Conservation (phyloP, 1,140 invertebrate species). For the Cyrtorhinus lividipennis region DNA sequence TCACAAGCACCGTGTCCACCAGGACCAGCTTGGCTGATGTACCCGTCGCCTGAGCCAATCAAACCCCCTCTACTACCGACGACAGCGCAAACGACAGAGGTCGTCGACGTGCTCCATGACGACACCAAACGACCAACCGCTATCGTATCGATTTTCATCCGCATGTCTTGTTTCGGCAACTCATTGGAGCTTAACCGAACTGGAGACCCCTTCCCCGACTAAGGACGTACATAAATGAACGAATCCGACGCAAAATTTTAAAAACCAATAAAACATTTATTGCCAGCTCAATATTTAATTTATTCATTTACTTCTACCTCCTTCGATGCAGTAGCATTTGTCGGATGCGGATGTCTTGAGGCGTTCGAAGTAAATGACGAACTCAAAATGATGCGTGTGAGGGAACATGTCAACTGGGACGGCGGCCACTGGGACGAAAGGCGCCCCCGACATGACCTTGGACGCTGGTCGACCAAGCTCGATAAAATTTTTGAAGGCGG, state of each 20-base stretch:
- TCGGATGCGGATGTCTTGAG: background rate
- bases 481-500: conserved; percentile 77
- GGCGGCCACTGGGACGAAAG: conserved; percentile 64
- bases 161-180: background rate
- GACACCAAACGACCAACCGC: background rate
- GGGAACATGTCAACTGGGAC: conserved; percentile 91
- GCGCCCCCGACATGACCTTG: conserved; percentile 64
- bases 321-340: too few relatives aligned
- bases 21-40: conserved; percentile 1
- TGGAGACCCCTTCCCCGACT: background rate
- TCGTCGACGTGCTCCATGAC: background rate
- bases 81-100: background rate
- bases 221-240: too few relatives aligned
- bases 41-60: background rate
- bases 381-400: conserved; percentile 75
- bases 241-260: too few relatives aligned
- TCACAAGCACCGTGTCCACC: too few relatives aligned
- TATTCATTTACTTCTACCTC: too few relatives aligned
- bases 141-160: background rate
- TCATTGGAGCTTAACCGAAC: background rate
- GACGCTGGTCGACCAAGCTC: conserved; percentile 65
- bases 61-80: background rate
- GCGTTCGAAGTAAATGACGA: conserved; percentile 69
- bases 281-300: too few relatives aligned
- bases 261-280: too few relatives aligned